Percentiles rank a stretch among this genome's conserved stretches.
These are phyloP conservation scores for Anthopleura xanthogrammica DNA, from an alignment of 92 coral and sea anemone genomes.

Conservation along the genomic window DNA sequence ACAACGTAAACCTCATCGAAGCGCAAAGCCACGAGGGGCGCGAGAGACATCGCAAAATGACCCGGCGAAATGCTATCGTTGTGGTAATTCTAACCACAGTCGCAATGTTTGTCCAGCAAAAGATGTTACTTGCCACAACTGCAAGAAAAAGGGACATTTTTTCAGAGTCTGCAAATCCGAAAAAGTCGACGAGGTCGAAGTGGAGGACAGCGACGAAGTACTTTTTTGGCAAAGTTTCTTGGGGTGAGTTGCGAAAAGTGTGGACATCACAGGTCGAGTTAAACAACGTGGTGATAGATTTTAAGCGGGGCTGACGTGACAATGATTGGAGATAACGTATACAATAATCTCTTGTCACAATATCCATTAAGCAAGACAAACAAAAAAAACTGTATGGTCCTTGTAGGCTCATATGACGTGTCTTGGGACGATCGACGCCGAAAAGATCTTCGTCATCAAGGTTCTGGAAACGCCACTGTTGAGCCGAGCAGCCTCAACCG, in stretches of 20 bases:
- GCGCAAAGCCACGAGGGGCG: constrained; percentile 19
- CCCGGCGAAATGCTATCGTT: constrained; percentile 14
- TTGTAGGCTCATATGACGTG: constrained; percentile 47
- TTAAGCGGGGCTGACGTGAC: constrained; percentile 50
- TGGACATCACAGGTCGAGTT: constrained; percentile 21
- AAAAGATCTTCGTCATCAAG: constrained; percentile 34
- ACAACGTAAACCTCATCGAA: constrained; percentile 16
- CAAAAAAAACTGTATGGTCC: constrained; percentile 63
- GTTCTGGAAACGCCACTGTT: constrained; percentile 41
- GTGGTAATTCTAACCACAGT: constrained; percentile 24
- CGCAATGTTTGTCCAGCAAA: constrained; percentile 39
- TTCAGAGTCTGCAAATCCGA: no score
- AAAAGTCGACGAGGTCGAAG: no score
- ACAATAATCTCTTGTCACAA: neutral
- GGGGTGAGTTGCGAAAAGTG: neutral
- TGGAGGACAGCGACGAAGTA: no score
- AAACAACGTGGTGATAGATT: constrained; percentile 21
- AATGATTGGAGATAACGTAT: constrained; percentile 23
- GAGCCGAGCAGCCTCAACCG: constrained; percentile 45
- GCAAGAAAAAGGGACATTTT: constrained; percentile 36
- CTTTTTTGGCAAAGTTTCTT: no score
- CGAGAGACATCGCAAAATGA: constrained; percentile 24
- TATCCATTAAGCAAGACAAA: constrained; percentile 24
- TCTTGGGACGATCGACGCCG: constrained; percentile 38
- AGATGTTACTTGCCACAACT: constrained; percentile 40